Percentiles rank a stretch among this genome's conserved stretches.
Evolutionary conservation across 2,888 invertebrate genomes (phyloP).

Genomic region (Hoplodrina ambigua): DNA sequence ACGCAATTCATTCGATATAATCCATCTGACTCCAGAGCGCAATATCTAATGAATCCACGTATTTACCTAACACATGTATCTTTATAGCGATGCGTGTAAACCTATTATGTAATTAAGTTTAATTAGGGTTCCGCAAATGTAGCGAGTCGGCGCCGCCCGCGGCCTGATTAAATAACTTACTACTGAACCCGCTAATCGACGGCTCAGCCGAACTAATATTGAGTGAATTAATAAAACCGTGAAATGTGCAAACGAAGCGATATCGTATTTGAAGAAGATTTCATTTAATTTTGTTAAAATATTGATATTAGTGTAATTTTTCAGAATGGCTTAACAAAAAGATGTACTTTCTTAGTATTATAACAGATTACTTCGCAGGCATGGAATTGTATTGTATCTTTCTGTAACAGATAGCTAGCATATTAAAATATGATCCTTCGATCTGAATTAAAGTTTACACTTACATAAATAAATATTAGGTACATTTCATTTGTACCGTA

Average conservation of each 20-base stretch:
- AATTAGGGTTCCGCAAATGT: constrained; percentile 58
- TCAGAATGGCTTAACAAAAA: too few species aligned
- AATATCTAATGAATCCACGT: not conserved
- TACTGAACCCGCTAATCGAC: constrained; percentile 54
- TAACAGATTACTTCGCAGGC: too few species aligned
- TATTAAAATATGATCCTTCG: too few species aligned
- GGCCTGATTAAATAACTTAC: constrained; percentile 56
- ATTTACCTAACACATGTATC: constrained; percentile 17
- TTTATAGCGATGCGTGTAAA: constrained; percentile 41
- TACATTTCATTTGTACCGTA: not conserved
- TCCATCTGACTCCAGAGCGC: not conserved
- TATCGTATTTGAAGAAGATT: constrained; percentile 6
- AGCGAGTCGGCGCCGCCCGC: constrained; percentile 38
- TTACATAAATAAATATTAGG: too few species aligned
- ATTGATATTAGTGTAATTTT: constrained; percentile 2
- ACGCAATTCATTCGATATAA: not conserved
- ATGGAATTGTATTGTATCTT: too few species aligned
- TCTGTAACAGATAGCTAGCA: too few species aligned
- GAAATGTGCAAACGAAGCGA: constrained; percentile 36
- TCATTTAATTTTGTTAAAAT: not conserved
- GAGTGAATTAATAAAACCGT: constrained; percentile 51
- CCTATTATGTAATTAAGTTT: constrained; percentile 59
- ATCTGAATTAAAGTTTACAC: too few species aligned
- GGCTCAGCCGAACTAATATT: constrained; percentile 48
- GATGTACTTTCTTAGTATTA: not conserved